Evolutionary conservation across 2,113 vertebrate species (phyloP).

Genomic region (Colius striatus): DNA sequence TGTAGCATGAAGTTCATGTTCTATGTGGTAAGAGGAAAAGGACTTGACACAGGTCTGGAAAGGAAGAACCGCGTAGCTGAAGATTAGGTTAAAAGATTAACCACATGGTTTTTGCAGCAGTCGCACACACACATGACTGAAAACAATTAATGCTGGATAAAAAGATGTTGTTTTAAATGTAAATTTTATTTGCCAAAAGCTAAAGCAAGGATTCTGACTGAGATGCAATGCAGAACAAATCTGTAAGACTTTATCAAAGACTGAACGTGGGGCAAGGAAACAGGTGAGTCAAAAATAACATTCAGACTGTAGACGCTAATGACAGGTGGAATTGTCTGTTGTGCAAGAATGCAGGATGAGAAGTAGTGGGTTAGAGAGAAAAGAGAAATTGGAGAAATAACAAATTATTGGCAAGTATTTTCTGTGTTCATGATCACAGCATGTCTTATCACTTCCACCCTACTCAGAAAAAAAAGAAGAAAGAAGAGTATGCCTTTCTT

Average conservation of each 20-base stretch:
- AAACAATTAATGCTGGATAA: not conserved
- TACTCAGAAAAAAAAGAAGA: not conserved
- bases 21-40: not conserved
- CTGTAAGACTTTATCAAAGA: not conserved
- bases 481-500: not conserved
- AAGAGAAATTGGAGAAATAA: not conserved
- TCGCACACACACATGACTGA: not conserved
- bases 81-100: not conserved
- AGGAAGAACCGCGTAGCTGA: not conserved
- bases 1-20: not conserved
- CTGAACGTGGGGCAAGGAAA: not conserved
- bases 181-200: not conserved
- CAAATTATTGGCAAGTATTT: not conserved
- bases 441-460: not conserved
- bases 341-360: not conserved
- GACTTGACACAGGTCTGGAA: not conserved
- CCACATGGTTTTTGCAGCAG: not conserved
- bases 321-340: not conserved
- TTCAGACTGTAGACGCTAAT: not conserved
- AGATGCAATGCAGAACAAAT: not conserved
- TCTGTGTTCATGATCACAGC: not conserved
- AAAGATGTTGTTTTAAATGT: not conserved
- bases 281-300: not conserved
- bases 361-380: not conserved
- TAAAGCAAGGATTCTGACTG: not conserved